Evolutionary conservation across 2,113 vertebrate species (phyloP).

Genomic region (Gymnobelideus leadbeateri): DNA sequence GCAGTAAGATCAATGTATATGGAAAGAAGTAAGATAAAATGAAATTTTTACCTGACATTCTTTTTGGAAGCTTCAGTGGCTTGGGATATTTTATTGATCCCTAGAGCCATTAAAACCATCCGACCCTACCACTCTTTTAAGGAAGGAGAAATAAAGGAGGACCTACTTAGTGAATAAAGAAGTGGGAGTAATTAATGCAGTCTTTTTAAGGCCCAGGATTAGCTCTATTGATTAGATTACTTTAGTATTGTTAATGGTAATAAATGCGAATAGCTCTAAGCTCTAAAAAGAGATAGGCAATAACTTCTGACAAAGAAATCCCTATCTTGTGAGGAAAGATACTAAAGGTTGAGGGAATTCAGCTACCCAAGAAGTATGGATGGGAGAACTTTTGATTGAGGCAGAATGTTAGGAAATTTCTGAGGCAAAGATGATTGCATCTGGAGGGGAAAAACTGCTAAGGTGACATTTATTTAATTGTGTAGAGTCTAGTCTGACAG

Average conservation of each 20-base stretch:
- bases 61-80: constrained; percentile 73
- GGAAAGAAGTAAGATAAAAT: constrained; percentile 72
- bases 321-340: constrained; percentile 65
- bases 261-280: constrained; percentile 49
- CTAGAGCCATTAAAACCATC: constrained; percentile 61
- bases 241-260: constrained; percentile 72
- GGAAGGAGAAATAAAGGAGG: constrained; percentile 65
- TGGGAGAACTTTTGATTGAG: constrained; percentile 64
- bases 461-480: neutral
- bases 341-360: constrained; percentile 59
- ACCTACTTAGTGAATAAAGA: constrained; percentile 75
- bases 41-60: constrained; percentile 64
- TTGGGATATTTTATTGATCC: constrained; percentile 76
- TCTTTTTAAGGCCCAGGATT: constrained; percentile 73
- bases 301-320: constrained; percentile 52
- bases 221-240: constrained; percentile 74
- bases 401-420: constrained; percentile 29
- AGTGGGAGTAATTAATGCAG: constrained; percentile 70
- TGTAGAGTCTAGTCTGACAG: neutral
- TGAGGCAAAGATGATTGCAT: neutral
- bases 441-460: neutral
- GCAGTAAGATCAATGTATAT: constrained; percentile 36
- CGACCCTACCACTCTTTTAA: constrained; percentile 43
- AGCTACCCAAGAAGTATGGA: constrained; percentile 48
- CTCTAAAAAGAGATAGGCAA: constrained; percentile 44